Evolutionary conservation across 2,797 vertebrate species (phyloP).

Genomic region (Rhinogobio ventralis): DNA sequence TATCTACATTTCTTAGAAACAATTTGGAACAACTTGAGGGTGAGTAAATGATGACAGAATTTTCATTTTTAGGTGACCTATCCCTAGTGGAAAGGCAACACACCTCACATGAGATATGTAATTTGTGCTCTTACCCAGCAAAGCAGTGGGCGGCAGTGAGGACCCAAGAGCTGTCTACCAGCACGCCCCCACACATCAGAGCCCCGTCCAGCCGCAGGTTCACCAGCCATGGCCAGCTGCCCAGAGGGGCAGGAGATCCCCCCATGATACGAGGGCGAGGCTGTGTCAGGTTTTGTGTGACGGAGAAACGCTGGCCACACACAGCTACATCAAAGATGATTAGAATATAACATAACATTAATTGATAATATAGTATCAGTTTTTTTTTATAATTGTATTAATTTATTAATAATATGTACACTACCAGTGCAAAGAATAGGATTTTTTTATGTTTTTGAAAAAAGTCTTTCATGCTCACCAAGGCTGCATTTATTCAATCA

Average conservation of each 20-base stretch:
- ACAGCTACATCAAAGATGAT: slow-evolving; percentile 73
- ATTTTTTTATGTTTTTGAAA: neutral
- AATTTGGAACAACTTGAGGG: too few species aligned
- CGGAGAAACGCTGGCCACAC: slow-evolving; percentile 81
- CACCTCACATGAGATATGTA: neutral
- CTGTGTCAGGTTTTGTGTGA: slow-evolving; percentile 75
- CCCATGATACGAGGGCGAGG: slow-evolving; percentile 88
- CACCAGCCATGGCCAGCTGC: slow-evolving; percentile 96
- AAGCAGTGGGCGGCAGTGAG: slow-evolving; percentile 95
- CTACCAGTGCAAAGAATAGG: neutral
- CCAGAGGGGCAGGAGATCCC: slow-evolving; percentile 81
- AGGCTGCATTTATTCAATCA: neutral
- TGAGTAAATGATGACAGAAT: too few species aligned
- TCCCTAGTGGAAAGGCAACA: neutral
- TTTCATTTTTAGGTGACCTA: too few species aligned
- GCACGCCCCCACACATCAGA: slow-evolving; percentile 92
- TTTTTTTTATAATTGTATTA: neutral
- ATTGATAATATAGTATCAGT: neutral
- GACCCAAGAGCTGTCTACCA: slow-evolving; percentile 91
- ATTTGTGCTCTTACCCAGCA: slow-evolving; percentile 77
- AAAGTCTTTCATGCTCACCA: neutral
- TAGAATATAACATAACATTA: neutral
- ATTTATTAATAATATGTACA: neutral
- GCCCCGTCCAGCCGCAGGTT: slow-evolving; percentile 87
- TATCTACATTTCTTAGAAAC: too few species aligned